Evolutionary conservation across 2,888 invertebrate genomes (phyloP).

Genomic region (Melikaiella ostensackeni): DNA sequence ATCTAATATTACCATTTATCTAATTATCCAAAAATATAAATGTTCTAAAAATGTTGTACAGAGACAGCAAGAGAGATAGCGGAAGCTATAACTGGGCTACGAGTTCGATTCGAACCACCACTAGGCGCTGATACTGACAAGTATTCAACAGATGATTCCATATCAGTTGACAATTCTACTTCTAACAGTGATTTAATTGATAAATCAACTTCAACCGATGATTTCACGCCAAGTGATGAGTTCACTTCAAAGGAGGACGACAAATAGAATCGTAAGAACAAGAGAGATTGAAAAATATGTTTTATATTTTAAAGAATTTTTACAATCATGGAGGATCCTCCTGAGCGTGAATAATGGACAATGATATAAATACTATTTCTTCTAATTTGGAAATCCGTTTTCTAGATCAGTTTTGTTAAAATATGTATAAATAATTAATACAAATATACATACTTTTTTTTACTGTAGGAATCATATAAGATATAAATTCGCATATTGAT

Average conservation of each 20-base stretch:
- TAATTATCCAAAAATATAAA: neutral
- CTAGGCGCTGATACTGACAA: conserved; percentile 14
- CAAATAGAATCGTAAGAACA: neutral
- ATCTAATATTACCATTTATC: neutral
- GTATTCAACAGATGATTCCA: neutral
- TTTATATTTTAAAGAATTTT: neutral
- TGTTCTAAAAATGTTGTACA: neutral
- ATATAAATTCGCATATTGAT: neutral
- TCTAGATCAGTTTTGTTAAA: neutral
- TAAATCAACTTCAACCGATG: neutral
- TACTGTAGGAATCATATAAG: conserved; percentile 7
- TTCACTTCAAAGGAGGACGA: neutral
- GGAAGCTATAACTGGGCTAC: conserved; percentile 31
- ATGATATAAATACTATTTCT: neutral
- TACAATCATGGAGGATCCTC: neutral
- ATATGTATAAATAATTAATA: neutral
- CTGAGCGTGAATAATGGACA: neutral
- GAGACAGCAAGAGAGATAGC: conserved; percentile 21
- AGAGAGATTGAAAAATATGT: neutral
- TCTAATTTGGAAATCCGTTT: neutral
- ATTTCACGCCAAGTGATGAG: neutral
- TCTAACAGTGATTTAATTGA: too few relatives aligned
- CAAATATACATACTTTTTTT: neutral
- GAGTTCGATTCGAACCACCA: conserved; percentile 9
- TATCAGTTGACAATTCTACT: too few relatives aligned